A percentile compares a stretch with the other conserved stretches of the same genome.
phyloP scores from a whole-genome alignment of 1,140 invertebrate species.

The Apis cerana region DNA sequence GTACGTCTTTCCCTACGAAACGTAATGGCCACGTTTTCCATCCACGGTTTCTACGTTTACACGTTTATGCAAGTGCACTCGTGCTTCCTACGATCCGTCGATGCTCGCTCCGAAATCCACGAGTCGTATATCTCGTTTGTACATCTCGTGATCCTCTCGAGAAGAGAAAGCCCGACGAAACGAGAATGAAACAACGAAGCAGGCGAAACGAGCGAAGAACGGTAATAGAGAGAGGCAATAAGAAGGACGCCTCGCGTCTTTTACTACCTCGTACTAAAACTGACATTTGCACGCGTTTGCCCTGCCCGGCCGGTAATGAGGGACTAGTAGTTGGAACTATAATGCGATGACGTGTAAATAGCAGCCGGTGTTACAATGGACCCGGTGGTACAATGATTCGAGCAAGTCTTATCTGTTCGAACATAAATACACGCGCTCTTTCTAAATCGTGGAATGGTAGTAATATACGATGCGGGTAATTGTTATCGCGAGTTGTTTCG shows the following conservation, averaged over 20 bases:
- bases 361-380: constrained; percentile 44
- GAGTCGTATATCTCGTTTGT: constrained; percentile 35
- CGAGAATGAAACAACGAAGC: constrained; percentile 40
- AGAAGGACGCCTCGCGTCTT: constrained; percentile 45
- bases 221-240: constrained; percentile 23
- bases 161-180: constrained; percentile 22
- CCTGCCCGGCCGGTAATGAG: constrained; percentile 48
- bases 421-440: not conserved
- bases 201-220: constrained; percentile 11
- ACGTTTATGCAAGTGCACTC: not conserved
- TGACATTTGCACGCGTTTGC: constrained; percentile 50
- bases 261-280: constrained; percentile 57
- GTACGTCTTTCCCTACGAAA: not conserved
- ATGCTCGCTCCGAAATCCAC: constrained; percentile 16
- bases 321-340: constrained; percentile 42
- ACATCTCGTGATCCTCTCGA: constrained; percentile 40
- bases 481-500: not conserved
- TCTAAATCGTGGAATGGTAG: not conserved
- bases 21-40: not conserved
- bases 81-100: not conserved
- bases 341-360: constrained; percentile 62
- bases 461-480: too few species aligned
- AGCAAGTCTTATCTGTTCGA: constrained; percentile 48
- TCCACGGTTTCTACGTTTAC: not conserved
- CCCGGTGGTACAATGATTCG: constrained; percentile 18